Conservation (phyloP, 2,888 invertebrate genomes). For the Drosophila diplacantha region DNA sequence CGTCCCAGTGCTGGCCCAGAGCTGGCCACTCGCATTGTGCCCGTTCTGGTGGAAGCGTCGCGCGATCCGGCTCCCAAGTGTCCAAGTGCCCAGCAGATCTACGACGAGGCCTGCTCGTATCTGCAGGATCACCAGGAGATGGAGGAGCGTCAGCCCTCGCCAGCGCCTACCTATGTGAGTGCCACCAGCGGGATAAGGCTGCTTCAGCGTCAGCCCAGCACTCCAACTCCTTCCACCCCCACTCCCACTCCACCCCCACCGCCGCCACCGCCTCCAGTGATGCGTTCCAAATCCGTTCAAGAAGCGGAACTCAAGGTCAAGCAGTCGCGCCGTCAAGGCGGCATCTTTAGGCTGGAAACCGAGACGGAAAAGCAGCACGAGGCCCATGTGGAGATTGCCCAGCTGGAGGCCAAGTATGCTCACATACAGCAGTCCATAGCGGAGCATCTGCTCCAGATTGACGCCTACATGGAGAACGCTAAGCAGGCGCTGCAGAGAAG, state of each 20-base stretch:
- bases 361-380: constrained; percentile 49
- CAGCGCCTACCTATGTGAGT: constrained; percentile 51
- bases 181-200: constrained; percentile 60
- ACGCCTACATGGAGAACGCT: constrained; percentile 76
- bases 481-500: constrained; percentile 73
- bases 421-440: constrained; percentile 76
- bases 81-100: constrained; percentile 60
- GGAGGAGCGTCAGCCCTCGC: constrained; percentile 27
- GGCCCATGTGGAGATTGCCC: constrained; percentile 66
- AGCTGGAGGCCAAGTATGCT: constrained; percentile 74
- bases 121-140: constrained; percentile 66
- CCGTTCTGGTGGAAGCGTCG: constrained; percentile 52
- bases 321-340: constrained; percentile 50
- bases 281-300: constrained; percentile 45
- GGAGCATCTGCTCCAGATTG: constrained; percentile 76
- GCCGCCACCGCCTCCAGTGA: constrained; percentile 17
- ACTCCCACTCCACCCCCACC: constrained; percentile 22
- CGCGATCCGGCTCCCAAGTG: constrained; percentile 19
- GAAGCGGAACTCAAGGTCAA: constrained; percentile 25
- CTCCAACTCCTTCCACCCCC: constrained; percentile 15
- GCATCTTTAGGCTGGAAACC: constrained; percentile 39
- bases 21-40: constrained; percentile 50
- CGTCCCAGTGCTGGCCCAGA: constrained; percentile 4
- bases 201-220: constrained; percentile 54
- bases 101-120: constrained; percentile 72